Evolutionary conservation across 2,113 vertebrate species (phyloP).

Genomic region (Vulpes ferrilata): DNA sequence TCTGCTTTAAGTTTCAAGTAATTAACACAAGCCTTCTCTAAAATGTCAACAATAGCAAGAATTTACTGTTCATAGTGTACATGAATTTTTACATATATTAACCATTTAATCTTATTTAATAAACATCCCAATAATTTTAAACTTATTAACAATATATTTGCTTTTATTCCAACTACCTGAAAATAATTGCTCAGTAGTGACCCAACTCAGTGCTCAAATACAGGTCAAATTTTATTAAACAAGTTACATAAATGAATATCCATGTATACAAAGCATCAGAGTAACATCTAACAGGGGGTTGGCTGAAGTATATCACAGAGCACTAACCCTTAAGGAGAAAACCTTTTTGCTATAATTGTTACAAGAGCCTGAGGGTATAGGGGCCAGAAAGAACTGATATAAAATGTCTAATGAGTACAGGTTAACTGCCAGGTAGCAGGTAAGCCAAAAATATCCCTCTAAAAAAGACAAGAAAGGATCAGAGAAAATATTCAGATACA

Average conservation of each 20-base stretch:
- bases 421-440: neutral
- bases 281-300: neutral
- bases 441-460: neutral
- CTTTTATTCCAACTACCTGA: neutral
- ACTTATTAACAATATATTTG: neutral
- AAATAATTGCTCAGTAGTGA: neutral
- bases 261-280: neutral
- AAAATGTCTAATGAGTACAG: neutral
- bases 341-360: neutral
- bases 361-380: neutral
- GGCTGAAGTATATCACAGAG: neutral
- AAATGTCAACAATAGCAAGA: conserved; percentile 4
- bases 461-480: neutral
- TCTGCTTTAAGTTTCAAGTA: neutral
- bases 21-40: conserved; percentile 25
- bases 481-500: neutral
- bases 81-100: neutral
- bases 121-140: neutral
- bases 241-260: neutral
- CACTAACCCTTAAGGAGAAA: neutral
- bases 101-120: neutral
- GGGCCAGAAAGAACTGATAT: neutral
- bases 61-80: neutral
- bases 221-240: neutral
- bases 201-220: neutral